A percentile compares a stretch with the other conserved stretches of the same genome.
phyloP scores from a whole-genome alignment of 2,797 vertebrate genomes.

The Argya squamiceps region DNA sequence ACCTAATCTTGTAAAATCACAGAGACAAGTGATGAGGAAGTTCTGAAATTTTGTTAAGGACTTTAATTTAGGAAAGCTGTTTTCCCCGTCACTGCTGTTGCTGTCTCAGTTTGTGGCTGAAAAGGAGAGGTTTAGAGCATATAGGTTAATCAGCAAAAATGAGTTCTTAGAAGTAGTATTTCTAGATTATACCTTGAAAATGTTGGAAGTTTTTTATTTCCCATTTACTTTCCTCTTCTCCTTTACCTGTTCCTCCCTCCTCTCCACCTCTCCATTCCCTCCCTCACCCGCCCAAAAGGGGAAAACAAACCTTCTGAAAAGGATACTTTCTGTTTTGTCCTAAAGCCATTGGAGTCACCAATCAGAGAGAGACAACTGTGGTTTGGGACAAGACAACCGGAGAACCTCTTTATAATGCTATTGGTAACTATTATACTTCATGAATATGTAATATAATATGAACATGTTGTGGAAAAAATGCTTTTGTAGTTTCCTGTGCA shows the following conservation, averaged over 20 bases:
- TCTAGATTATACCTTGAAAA: background rate
- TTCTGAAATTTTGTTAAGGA: background rate
- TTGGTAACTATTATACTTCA: slow-evolving; percentile 79
- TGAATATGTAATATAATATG: background rate
- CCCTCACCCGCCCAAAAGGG: background rate
- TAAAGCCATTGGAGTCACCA: slow-evolving; percentile 94
- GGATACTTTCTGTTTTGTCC: slow-evolving; percentile 56
- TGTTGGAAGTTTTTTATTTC: slow-evolving; percentile 31
- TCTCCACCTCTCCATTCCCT: background rate
- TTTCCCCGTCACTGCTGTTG: background rate
- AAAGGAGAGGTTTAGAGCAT: background rate
- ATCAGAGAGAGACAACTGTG: slow-evolving; percentile 96
- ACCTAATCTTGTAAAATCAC: background rate
- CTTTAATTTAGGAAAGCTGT: background rate
- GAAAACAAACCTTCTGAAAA: slow-evolving; percentile 62
- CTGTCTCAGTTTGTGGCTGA: background rate
- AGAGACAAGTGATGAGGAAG: background rate
- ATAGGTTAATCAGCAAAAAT: background rate
- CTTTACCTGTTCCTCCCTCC: slow-evolving; percentile 34
- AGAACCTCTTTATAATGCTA: slow-evolving; percentile 94
- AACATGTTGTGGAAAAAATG: background rate
- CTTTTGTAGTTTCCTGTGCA: background rate
- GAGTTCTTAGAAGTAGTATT: background rate
- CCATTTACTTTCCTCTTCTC: slow-evolving; percentile 49
- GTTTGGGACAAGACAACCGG: slow-evolving; percentile 97